phyloP scores from a whole-genome alignment of 2,888 invertebrate species.

The Euzetes globulus region DNA sequence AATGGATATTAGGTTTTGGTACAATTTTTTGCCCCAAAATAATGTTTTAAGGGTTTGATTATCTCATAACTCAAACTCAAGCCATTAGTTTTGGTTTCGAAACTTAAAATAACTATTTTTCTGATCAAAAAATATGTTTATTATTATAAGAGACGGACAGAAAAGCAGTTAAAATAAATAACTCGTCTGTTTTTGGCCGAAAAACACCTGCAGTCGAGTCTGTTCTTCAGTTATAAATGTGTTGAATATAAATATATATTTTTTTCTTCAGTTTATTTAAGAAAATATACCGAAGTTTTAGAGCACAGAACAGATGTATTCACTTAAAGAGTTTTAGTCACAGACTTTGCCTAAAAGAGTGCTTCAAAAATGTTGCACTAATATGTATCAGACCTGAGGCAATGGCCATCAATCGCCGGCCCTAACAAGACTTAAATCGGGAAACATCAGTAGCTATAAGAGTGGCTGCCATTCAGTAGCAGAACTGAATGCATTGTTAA shows the following conservation, averaged over 20 bases:
- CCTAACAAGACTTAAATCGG: background rate
- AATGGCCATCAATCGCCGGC: background rate
- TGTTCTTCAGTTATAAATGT: background rate
- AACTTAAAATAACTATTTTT: no score
- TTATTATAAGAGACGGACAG: no score
- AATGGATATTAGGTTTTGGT: no score
- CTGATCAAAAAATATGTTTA: no score
- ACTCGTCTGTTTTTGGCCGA: no score
- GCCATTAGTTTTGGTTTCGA: no score
- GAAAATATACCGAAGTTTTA: background rate
- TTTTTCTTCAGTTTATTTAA: background rate
- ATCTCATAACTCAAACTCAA: no score
- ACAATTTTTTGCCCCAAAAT: no score
- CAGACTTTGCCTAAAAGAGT: background rate
- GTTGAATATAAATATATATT: background rate
- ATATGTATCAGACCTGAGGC: background rate
- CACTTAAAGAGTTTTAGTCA: background rate
- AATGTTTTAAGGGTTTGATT: no score
- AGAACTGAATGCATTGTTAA: background rate
- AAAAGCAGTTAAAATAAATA: no score
- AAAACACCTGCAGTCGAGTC: no score
- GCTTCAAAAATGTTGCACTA: background rate
- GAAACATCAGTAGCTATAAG: constrained; percentile 11
- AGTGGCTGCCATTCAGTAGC: background rate
- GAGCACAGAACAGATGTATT: background rate